Percentiles rank a stretch among this genome's conserved stretches.
Evolutionary conservation across 35 echinoderm and acorn worm genomes (phyloP).

Genomic region (Antedon bifida): DNA sequence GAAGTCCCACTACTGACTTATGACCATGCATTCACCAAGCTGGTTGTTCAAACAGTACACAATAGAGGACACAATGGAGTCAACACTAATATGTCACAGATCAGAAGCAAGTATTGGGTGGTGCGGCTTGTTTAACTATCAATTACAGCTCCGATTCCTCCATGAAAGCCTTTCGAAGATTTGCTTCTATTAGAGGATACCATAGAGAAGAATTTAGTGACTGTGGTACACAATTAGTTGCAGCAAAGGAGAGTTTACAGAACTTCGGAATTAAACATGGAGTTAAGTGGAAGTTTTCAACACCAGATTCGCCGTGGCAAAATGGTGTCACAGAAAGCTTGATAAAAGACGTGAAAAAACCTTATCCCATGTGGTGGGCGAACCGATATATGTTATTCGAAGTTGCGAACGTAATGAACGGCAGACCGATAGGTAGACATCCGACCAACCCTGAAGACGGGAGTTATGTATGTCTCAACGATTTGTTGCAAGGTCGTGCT

Average conservation of each 20-base stretch:
- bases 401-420: neutral
- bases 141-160: constrained; percentile 1
- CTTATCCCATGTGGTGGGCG: neutral
- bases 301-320: constrained; percentile 11
- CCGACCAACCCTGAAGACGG: too few species aligned
- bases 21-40: neutral
- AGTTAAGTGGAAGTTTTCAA: constrained; percentile 5
- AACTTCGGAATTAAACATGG: neutral
- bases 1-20: neutral
- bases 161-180: constrained; percentile 5
- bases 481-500: too few species aligned
- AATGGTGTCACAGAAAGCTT: constrained; percentile 5
- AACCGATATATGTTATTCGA: neutral
- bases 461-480: too few species aligned
- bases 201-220: neutral
- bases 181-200: constrained; percentile 2
- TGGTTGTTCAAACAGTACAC: neutral
- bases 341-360: neutral
- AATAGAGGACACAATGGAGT: neutral
- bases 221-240: neutral
- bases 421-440: too few species aligned
- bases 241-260: neutral
- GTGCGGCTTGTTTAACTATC: too few species aligned
- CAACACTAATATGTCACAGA: neutral
- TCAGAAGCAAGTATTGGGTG: neutral